Evolutionary conservation across 2,888 invertebrate genomes (phyloP).

Genomic region (Chalcis sispes): DNA sequence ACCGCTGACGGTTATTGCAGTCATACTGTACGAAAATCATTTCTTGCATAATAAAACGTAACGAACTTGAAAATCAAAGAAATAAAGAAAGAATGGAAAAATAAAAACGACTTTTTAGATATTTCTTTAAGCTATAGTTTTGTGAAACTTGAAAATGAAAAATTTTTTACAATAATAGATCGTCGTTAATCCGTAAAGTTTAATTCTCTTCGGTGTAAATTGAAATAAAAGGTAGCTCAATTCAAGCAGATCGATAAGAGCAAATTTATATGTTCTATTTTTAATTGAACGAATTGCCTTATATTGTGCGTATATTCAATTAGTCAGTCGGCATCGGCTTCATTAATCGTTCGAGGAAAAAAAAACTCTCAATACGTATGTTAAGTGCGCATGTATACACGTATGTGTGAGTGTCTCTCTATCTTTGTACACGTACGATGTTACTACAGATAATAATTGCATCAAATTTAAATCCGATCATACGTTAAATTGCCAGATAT

Average conservation of each 20-base stretch:
- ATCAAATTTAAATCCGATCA: conserved; percentile 2
- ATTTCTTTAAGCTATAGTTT: background rate
- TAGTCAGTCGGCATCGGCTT: background rate
- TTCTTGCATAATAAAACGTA: too few relatives aligned
- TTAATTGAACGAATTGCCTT: background rate
- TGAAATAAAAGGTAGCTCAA: background rate
- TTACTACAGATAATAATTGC: background rate
- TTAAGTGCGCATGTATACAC: too few relatives aligned
- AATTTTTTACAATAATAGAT: too few relatives aligned
- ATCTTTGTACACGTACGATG: too few relatives aligned
- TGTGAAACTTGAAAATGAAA: background rate
- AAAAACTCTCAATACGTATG: too few relatives aligned
- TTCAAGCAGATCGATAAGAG: background rate
- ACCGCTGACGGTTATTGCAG: too few relatives aligned
- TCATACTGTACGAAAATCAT: too few relatives aligned
- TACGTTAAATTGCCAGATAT: too few relatives aligned
- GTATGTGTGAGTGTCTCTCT: too few relatives aligned
- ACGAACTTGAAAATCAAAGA: background rate
- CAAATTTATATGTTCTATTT: background rate
- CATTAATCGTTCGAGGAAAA: background rate
- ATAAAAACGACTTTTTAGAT: background rate
- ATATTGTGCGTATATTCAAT: background rate
- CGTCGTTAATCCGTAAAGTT: too few relatives aligned
- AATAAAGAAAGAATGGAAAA: background rate
- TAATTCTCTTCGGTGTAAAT: too few relatives aligned